These are phyloP conservation scores for Eucriotettix oculatus DNA, from an alignment of 2,888 invertebrate genomes.

Conservation along the genomic window DNA sequence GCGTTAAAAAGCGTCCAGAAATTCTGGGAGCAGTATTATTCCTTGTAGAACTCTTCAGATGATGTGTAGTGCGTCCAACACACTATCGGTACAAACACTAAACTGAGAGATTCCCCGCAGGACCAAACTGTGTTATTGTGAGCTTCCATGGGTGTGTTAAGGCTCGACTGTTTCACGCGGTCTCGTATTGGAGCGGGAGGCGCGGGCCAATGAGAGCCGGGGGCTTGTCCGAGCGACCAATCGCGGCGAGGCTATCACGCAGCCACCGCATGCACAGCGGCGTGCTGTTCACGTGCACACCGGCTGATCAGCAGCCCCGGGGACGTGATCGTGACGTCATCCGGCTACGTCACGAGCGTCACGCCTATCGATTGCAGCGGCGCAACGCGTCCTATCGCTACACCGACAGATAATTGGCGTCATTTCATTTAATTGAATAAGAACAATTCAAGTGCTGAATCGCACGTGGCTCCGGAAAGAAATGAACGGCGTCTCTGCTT, in stretches of 20 bases:
- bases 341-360: not conserved
- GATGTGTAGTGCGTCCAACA: not conserved
- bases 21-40: too few relatives aligned
- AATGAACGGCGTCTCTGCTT: too few relatives aligned
- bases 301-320: conserved; percentile 45
- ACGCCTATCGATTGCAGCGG: conserved; percentile 1
- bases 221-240: conserved; percentile 58
- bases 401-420: not conserved
- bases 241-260: conserved; percentile 45
- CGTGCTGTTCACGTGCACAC: conserved; percentile 74
- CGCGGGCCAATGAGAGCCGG: conserved; percentile 39
- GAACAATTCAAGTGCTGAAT: too few relatives aligned
- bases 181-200: conserved; percentile 20
- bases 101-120: conserved; percentile 4
- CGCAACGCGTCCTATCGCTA: not conserved
- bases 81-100: conserved; percentile 3
- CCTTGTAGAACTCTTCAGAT: too few relatives aligned
- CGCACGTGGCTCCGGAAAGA: too few relatives aligned
- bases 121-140: conserved; percentile 21
- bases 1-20: too few relatives aligned
- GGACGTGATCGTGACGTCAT: conserved; percentile 36
- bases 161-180: conserved; percentile 11
- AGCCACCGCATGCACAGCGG: conserved; percentile 55
- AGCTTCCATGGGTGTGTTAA: conserved; percentile 23
- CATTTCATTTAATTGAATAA: not conserved